Percentiles rank a stretch among this genome's conserved stretches.
Conservation (phyloP, 2,797 vertebrate genomes). For the Ctenopoma kingsleyae region DNA sequence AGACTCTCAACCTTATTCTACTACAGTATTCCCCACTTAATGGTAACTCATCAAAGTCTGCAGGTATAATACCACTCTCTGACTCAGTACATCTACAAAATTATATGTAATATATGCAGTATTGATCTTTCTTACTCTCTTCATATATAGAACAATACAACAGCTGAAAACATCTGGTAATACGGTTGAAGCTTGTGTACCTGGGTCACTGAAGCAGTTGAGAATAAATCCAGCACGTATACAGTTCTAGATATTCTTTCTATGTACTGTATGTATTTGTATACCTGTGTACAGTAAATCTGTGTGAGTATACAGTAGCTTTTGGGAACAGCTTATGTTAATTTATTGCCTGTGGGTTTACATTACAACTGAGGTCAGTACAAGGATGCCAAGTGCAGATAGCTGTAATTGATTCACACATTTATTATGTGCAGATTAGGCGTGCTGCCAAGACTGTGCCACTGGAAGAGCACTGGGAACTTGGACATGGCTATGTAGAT, state of each 20-base stretch:
- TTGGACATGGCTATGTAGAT: conserved; percentile 33
- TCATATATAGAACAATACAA: background rate
- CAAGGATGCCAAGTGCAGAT: conserved; percentile 70
- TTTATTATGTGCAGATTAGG: conserved; percentile 75
- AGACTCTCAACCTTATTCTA: conserved; percentile 37
- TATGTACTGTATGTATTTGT: background rate
- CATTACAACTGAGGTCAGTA: conserved; percentile 70
- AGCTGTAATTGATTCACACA: conserved; percentile 76
- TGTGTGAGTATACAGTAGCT: conserved; percentile 22
- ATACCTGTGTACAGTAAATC: background rate
- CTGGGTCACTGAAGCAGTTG: background rate
- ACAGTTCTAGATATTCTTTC: background rate
- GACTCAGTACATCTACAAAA: conserved; percentile 9
- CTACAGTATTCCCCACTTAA: conserved; percentile 33
- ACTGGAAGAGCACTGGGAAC: conserved; percentile 38
- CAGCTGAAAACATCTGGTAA: conserved; percentile 3
- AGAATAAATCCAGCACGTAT: background rate
- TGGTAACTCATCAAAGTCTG: conserved; percentile 19
- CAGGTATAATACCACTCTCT: conserved; percentile 9
- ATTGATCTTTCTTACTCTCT: background rate
- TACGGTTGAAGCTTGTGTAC: background rate
- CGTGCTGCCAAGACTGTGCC: conserved; percentile 57
- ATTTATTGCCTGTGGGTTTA: conserved; percentile 73
- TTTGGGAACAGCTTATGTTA: conserved; percentile 42
- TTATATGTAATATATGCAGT: background rate